Evolutionary conservation across 92 coral and sea anemone genomes (phyloP), one percentile per base, ranked within the genome.

Genomic region (Epizoanthus ramosus): DNA sequence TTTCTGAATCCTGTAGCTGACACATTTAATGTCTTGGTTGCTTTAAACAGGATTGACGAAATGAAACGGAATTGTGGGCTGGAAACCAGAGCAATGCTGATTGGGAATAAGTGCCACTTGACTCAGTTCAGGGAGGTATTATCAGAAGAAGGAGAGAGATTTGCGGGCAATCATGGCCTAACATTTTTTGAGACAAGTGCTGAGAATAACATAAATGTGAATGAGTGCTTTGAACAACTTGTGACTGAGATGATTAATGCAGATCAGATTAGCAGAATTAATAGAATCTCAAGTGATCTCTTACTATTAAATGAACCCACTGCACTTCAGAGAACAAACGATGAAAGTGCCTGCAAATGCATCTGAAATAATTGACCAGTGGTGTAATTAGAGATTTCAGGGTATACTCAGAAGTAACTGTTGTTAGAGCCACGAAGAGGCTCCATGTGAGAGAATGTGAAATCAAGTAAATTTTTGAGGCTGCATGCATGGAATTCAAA

Each of bases 31-130:
- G 15, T 50, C 15, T 50, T 13, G 54, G 54, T 50, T 50, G 14
- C 14, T 50, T 1, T 12, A 50, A 50, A 28, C 60, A 93, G 98
- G 98, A 76, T 91, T 79, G 74, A 68, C 0, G 95, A 93, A 67
- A 89, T 93, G 91, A 54, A 67, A n/a, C 71, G 47, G 17, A 57
- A 74, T 56, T 93, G 98, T 85, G 68, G 57, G 5, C 70, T 75
- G 43, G 74, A 85, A 18, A 71, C 90, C 16, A 80, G 88, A 75
- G 95, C 88, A 23, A 81, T 93, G 52, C 85, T 93, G 19, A 65
- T 93, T 23, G 98, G 98, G 10, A 93, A 93, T 84, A 89, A 87
- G n/a, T 89, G 98, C 58, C 93, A 93, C 83, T 75, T 88, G 77
- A 85, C 85, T 2, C 87, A 91, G 19, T 81, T 77, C 17, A 75